Conservation (phyloP, 1,140 invertebrate genomes). For the Littorina saxatilis region DNA sequence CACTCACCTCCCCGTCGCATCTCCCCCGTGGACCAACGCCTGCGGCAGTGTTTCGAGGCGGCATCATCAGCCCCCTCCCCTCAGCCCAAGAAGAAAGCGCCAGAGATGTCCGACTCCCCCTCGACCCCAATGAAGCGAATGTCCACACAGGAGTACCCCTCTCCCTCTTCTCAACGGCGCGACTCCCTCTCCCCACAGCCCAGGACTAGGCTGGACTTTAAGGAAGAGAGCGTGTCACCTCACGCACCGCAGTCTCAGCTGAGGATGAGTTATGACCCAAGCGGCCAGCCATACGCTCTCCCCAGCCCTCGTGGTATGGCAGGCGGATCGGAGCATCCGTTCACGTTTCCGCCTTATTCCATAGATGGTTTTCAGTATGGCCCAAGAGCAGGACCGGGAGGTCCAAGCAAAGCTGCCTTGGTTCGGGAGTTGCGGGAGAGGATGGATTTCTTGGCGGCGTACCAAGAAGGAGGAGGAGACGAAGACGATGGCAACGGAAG, state of each 20-base stretch:
- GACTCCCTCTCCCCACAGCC: conserved; percentile 28
- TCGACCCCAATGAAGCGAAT: background rate
- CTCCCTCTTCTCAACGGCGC: background rate
- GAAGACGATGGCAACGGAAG: background rate
- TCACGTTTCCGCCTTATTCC: background rate
- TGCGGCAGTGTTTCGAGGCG: background rate
- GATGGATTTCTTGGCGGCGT: background rate
- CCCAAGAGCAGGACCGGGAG: background rate
- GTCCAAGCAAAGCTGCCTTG: background rate
- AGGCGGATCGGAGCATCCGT: background rate
- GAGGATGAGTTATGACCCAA: background rate
- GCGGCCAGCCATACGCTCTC: background rate
- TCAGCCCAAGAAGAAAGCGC: conserved; percentile 5
- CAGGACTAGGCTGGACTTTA: conserved; percentile 4
- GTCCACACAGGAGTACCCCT: background rate
- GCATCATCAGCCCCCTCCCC: background rate
- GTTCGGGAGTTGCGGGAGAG: background rate
- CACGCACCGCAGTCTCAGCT: background rate
- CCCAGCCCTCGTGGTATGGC: background rate
- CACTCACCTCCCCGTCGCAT: background rate
- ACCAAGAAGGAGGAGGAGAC: background rate
- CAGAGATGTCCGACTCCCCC: background rate
- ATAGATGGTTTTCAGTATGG: background rate
- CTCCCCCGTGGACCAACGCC: conserved; percentile 5
- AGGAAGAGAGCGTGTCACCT: background rate